Conservation (phyloP, 1,140 invertebrate genomes). For the Limonius californicus region DNA sequence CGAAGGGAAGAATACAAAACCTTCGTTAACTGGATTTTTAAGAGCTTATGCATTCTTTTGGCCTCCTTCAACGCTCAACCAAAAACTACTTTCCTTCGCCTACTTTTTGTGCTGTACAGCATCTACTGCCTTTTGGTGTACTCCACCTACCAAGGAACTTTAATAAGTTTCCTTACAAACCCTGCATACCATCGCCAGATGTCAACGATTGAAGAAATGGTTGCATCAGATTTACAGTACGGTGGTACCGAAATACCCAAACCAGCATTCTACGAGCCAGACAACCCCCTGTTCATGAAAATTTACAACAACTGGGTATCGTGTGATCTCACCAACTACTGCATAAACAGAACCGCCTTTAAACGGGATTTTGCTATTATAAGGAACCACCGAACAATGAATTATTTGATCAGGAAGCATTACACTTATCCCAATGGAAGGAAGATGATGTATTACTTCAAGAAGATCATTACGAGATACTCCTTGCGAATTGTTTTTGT, state of each 20-base stretch:
- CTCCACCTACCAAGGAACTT: conserved; percentile 9
- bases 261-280: conserved; percentile 5
- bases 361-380: conserved; percentile 15
- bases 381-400: conserved; percentile 13
- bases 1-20: not conserved
- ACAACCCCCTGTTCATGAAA: conserved; percentile 8
- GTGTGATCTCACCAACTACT: conserved; percentile 13
- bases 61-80: conserved; percentile 15
- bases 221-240: conserved; percentile 9
- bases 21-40: not conserved
- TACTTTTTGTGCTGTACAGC: not conserved
- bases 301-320: conserved; percentile 2
- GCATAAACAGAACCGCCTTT: conserved; percentile 9
- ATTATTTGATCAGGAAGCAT: conserved; percentile 4
- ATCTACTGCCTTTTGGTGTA: conserved; percentile 16
- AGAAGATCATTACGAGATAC: not conserved
- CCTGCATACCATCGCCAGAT: conserved; percentile 21
- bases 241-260: conserved; percentile 6
- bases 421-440: conserved; percentile 2
- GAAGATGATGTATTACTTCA: conserved; percentile 8
- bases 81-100: conserved; percentile 2
- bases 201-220: conserved; percentile 17
- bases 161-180: conserved; percentile 18
- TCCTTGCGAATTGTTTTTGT: not conserved
- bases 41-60: conserved; percentile 15